Percentiles rank a stretch among this genome's conserved stretches.
These are phyloP conservation scores for Pyxicephalus adspersus DNA, from an alignment of 2,113 vertebrate species.

Conservation along the genomic window DNA sequence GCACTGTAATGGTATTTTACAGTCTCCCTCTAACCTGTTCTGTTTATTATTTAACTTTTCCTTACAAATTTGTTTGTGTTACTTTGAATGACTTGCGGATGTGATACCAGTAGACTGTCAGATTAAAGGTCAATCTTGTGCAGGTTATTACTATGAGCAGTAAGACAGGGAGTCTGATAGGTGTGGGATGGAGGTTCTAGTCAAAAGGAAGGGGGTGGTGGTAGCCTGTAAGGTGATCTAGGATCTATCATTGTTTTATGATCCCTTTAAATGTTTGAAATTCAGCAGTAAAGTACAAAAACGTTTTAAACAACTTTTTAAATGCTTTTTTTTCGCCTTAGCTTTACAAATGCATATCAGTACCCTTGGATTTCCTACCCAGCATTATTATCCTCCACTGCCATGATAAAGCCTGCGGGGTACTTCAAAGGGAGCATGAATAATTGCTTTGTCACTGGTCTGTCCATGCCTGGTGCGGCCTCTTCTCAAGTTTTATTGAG, in stretches of 20 bases:
- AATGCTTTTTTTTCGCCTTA: background rate
- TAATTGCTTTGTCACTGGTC: conserved; percentile 54
- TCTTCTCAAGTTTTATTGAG: conserved; percentile 58
- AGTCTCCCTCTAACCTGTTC: no score
- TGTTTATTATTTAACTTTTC: background rate
- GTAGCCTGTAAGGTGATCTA: background rate
- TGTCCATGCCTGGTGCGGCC: conserved; percentile 42
- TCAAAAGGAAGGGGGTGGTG: background rate
- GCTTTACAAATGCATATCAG: conserved; percentile 50
- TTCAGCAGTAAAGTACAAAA: conserved; percentile 26
- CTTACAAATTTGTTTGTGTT: conserved; percentile 7
- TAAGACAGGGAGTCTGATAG: background rate
- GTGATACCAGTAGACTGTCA: conserved; percentile 19
- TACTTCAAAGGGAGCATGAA: conserved; percentile 52
- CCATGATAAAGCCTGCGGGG: conserved; percentile 37
- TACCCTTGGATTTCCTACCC: conserved; percentile 38
- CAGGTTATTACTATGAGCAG: conserved; percentile 19
- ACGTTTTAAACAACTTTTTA: background rate
- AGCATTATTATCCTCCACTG: conserved; percentile 23
- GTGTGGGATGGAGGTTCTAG: background rate
- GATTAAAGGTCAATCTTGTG: conserved; percentile 4
- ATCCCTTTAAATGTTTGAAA: conserved; percentile 27
- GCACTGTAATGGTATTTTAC: no score
- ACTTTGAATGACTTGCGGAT: background rate
- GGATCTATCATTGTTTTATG: conserved; percentile 33